A percentile compares a stretch with the other conserved stretches of the same genome.
These are phyloP conservation scores for Chloropsis cyanopogon DNA, from an alignment of 2,113 vertebrate genomes.

Conservation along the genomic window DNA sequence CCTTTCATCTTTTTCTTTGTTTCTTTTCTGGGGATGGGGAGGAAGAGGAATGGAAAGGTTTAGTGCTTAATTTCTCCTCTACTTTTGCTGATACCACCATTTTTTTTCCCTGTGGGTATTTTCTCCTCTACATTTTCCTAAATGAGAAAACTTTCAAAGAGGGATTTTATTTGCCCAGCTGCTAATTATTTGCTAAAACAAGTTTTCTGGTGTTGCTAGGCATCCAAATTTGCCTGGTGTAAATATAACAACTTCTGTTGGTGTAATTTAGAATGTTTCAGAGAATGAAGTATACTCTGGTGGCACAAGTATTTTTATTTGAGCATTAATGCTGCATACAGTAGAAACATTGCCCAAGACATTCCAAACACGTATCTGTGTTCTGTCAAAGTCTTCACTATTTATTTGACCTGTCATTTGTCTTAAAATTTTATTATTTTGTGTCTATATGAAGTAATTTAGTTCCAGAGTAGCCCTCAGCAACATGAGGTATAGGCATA, in stretches of 20 bases:
- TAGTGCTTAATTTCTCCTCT: neutral
- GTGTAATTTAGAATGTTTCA: neutral
- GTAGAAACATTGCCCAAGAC: neutral
- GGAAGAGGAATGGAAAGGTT: neutral
- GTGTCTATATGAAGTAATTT: neutral
- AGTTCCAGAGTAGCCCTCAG: neutral
- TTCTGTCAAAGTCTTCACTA: neutral
- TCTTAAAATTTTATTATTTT: neutral
- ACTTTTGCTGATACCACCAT: neutral
- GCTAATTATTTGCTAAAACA: neutral
- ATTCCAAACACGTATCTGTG: neutral
- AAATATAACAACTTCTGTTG: neutral
- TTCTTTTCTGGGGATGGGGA: neutral
- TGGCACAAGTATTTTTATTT: neutral
- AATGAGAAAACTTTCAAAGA: neutral
- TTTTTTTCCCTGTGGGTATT: neutral
- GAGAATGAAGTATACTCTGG: neutral
- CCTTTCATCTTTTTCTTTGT: neutral
- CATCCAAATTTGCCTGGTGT: neutral
- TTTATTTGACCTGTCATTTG: neutral
- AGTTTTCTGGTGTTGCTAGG: neutral
- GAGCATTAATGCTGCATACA: neutral
- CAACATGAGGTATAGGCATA: neutral
- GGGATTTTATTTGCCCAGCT: neutral
- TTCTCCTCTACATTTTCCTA: neutral